phyloP scores from a whole-genome alignment of 2,113 vertebrate genomes.

The Varanus komodoensis region DNA sequence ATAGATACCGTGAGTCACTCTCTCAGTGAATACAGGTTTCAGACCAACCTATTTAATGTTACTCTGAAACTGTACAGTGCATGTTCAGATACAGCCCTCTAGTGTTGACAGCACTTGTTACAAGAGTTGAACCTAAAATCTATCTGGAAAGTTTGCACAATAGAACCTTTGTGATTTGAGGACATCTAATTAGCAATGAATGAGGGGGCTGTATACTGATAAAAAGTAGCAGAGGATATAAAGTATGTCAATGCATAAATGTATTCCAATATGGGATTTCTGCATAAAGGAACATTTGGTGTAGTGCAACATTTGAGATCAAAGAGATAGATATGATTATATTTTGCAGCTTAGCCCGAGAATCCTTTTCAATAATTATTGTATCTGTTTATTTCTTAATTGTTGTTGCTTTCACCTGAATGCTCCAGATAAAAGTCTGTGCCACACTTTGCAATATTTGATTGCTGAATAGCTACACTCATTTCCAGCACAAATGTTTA shows the following conservation, averaged over 20 bases:
- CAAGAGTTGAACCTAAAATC: conserved; percentile 19
- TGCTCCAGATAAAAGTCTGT: background rate
- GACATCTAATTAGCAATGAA: background rate
- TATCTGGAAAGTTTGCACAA: background rate
- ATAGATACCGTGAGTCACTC: conserved; percentile 11
- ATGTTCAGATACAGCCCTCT: conserved; percentile 59
- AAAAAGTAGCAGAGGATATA: background rate
- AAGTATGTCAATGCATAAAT: background rate
- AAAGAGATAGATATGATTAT: background rate
- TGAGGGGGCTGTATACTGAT: too few species aligned
- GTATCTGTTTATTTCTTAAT: background rate
- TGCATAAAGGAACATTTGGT: background rate
- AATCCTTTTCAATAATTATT: background rate
- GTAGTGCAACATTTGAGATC: background rate
- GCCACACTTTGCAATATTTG: background rate
- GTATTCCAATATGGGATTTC: background rate
- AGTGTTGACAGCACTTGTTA: conserved; percentile 53
- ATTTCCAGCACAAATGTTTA: background rate
- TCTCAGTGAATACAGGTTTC: conserved; percentile 35
- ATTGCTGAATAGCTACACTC: background rate
- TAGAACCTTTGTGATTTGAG: background rate
- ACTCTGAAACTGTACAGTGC: background rate
- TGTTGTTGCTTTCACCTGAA: background rate
- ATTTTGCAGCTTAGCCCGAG: background rate
- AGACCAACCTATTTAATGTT: background rate